Conservation (phyloP, 2,113 vertebrate genomes). For the Colaptes auratus region DNA sequence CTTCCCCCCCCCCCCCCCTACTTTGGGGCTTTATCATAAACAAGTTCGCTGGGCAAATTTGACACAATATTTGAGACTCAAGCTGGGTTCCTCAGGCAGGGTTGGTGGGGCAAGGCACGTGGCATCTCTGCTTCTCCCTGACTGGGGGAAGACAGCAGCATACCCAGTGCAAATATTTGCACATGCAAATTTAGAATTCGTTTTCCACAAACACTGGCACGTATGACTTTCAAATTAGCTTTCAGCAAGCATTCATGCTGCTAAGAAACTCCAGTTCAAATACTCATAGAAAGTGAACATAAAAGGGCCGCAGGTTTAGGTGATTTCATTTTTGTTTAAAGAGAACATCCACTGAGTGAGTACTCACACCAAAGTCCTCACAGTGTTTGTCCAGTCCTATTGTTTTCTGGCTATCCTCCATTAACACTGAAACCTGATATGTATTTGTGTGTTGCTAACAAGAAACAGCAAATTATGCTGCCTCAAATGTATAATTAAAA, state of each 20-base stretch:
- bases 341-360: neutral
- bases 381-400: neutral
- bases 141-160: slow-evolving; percentile 45
- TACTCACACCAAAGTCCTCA: neutral
- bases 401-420: neutral
- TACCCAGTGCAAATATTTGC: slow-evolving; percentile 65
- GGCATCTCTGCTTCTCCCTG: slow-evolving; percentile 11
- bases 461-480: neutral
- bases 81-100: slow-evolving; percentile 7
- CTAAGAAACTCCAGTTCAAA: slow-evolving; percentile 58
- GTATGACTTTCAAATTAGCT: slow-evolving; percentile 66
- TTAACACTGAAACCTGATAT: neutral
- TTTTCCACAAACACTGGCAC: slow-evolving; percentile 58
- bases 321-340: neutral
- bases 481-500: neutral
- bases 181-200: slow-evolving; percentile 61
- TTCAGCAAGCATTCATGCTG: slow-evolving; percentile 52
- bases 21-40: slow-evolving; percentile 10
- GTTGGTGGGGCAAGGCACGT: slow-evolving; percentile 45
- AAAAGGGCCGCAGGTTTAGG: slow-evolving; percentile 38
- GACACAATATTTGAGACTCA: slow-evolving; percentile 60
- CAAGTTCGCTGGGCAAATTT: slow-evolving; percentile 55
- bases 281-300: slow-evolving; percentile 44
- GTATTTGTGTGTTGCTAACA: neutral
- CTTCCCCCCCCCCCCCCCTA: neutral